These are phyloP conservation scores for Wiebesia pumilae DNA, from an alignment of 1,140 invertebrate genomes.

Conservation along the genomic window DNA sequence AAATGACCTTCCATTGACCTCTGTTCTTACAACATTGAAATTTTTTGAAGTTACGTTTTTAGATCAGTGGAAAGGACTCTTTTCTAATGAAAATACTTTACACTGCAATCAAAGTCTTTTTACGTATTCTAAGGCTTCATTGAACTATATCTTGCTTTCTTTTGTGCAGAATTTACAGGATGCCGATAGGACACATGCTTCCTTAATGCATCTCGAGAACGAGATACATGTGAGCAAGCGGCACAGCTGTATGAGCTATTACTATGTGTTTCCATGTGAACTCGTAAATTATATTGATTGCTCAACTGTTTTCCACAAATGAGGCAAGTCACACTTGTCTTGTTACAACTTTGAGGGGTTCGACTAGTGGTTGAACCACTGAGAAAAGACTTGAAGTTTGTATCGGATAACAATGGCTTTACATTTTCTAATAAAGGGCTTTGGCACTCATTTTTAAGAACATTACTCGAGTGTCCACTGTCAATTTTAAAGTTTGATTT, in stretches of 20 bases:
- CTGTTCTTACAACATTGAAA: slow-evolving; percentile 12
- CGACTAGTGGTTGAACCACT: slow-evolving; percentile 37
- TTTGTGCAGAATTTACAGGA: slow-evolving; percentile 76
- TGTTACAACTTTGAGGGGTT: slow-evolving; percentile 67
- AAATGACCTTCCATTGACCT: slow-evolving; percentile 43
- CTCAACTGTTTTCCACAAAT: slow-evolving; percentile 90
- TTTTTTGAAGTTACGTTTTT: slow-evolving; percentile 48
- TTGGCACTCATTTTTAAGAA: slow-evolving; percentile 58
- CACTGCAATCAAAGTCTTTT: slow-evolving; percentile 48
- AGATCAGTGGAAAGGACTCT: slow-evolving; percentile 52
- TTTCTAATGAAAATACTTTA: slow-evolving; percentile 53
- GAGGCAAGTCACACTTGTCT: slow-evolving; percentile 83
- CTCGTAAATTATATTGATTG: slow-evolving; percentile 91
- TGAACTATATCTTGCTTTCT: slow-evolving; percentile 68
- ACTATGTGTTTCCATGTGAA: slow-evolving; percentile 92
- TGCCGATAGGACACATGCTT: slow-evolving; percentile 92
- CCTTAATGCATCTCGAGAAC: slow-evolving; percentile 88
- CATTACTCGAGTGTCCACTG: slow-evolving; percentile 32
- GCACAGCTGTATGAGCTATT: slow-evolving; percentile 87
- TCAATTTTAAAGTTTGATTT: slow-evolving; percentile 57
- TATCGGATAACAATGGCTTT: slow-evolving; percentile 64
- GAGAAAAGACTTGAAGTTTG: slow-evolving; percentile 68
- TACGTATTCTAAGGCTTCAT: slow-evolving; percentile 60
- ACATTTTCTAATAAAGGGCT: slow-evolving; percentile 60
- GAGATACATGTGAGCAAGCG: slow-evolving; percentile 88